Percentiles rank a stretch among this genome's conserved stretches.
Evolutionary conservation across 1,140 invertebrate genomes (phyloP).

Genomic region (Globodera ellingtonae): DNA sequence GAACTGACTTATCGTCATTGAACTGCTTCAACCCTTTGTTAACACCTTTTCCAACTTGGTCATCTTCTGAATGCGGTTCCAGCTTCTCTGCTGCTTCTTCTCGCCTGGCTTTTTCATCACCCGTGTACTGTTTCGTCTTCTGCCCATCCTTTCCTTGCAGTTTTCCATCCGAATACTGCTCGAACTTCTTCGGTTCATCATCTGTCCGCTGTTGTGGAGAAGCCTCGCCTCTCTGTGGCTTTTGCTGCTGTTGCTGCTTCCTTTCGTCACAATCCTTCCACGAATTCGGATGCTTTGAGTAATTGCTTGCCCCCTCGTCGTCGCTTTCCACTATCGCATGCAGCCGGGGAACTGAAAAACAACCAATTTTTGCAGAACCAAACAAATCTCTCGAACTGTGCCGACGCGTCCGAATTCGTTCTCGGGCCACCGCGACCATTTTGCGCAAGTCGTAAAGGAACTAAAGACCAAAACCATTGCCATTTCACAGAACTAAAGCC

Average conservation of each 20-base stretch:
- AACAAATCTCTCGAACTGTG: slow-evolving; percentile 32
- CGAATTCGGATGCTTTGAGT: neutral
- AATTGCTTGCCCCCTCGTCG: neutral
- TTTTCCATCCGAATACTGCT: neutral
- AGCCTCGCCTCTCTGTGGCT: neutral
- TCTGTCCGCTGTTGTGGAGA: neutral
- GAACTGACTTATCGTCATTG: neutral
- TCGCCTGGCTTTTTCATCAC: neutral
- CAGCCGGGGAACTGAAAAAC: slow-evolving; percentile 17
- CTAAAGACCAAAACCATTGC: slow-evolving; percentile 5
- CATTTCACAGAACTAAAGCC: neutral
- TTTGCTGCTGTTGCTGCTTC: neutral
- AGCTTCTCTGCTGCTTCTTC: neutral
- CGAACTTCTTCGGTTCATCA: neutral
- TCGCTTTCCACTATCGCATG: slow-evolving; percentile 24
- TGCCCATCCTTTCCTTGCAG: neutral
- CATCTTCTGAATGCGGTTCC: too few species aligned
- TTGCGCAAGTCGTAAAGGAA: slow-evolving; percentile 54
- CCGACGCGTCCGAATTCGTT: slow-evolving; percentile 41
- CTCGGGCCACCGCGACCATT: slow-evolving; percentile 55
- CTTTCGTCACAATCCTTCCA: neutral
- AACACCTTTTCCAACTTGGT: neutral
- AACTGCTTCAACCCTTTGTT: neutral
- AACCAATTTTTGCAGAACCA: neutral
- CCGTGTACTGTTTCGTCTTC: neutral